Percentiles rank a stretch among this genome's conserved stretches.
Evolutionary conservation across 92 coral and sea anemone genomes (phyloP).

Genomic region (Isaurus tuberculatus): DNA sequence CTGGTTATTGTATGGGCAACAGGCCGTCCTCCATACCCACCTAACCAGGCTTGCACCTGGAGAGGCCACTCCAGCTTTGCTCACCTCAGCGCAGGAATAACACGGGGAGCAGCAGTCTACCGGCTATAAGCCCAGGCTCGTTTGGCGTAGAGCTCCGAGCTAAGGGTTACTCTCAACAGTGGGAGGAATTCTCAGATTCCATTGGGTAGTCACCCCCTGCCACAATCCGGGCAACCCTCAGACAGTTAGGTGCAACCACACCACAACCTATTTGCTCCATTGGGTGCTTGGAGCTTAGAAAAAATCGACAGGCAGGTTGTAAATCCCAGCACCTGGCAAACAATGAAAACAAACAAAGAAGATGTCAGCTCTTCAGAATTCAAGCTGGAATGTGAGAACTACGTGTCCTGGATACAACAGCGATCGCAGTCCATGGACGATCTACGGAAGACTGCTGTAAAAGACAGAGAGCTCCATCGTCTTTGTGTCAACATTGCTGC

Average conservation of each 20-base stretch:
- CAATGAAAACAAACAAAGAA: background rate
- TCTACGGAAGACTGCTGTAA: constrained; percentile 17
- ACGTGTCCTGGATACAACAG: background rate
- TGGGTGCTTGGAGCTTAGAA: constrained; percentile 2
- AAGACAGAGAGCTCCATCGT: constrained; percentile 27
- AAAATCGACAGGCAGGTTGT: constrained; percentile 1
- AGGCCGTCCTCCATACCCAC: background rate
- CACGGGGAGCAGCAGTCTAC: constrained; percentile 4
- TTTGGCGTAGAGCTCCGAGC: constrained; percentile 4
- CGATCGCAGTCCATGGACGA: background rate
- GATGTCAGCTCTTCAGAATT: background rate
- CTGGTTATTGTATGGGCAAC: too few relatives aligned
- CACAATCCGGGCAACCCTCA: background rate
- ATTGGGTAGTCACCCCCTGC: constrained; percentile 5
- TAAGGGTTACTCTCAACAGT: background rate
- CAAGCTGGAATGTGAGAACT: background rate
- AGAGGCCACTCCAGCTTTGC: constrained; percentile 32
- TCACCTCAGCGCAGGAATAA: constrained; percentile 18
- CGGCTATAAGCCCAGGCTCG: constrained; percentile 17
- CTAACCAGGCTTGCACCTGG: constrained; percentile 28
- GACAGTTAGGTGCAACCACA: background rate
- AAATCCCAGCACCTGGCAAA: background rate
- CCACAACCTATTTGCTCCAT: background rate
- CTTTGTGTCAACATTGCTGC: constrained; percentile 23
- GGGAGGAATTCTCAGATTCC: constrained; percentile 1